Conservation (phyloP, 2,113 vertebrate species). For the Eptatretus burgeri region DNA sequence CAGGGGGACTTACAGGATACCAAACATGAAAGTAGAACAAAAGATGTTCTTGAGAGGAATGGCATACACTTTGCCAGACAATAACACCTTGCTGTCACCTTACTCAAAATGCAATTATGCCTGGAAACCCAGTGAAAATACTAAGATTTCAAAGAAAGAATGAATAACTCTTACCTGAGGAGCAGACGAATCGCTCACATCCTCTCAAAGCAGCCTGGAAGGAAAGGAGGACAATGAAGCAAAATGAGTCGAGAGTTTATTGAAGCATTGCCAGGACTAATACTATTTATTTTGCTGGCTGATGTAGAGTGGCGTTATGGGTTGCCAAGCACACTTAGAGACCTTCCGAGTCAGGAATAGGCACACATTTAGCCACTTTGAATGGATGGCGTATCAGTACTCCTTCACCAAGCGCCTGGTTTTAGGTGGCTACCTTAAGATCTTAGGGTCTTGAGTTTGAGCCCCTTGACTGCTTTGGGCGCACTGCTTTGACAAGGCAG, state of each 20-base stretch:
- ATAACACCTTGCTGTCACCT: too few species aligned
- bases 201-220: conserved; percentile 15
- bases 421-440: too few species aligned
- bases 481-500: too few species aligned
- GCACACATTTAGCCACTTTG: too few species aligned
- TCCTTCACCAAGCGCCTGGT: too few species aligned
- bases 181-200: conserved; percentile 24
- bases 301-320: too few species aligned
- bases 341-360: too few species aligned
- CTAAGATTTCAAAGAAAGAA: neutral
- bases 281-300: too few species aligned
- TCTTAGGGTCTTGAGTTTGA: too few species aligned
- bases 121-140: neutral
- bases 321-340: too few species aligned
- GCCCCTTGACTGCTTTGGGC: too few species aligned
- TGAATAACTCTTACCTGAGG: conserved; percentile 19
- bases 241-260: neutral
- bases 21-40: neutral
- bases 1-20: neutral
- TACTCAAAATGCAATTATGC: neutral
- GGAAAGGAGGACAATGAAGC: neutral
- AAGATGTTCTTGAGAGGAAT: neutral
- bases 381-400: too few species aligned
- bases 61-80: neutral
- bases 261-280: neutral